Percentiles rank a stretch among this genome's conserved stretches.
Conservation (phyloP, 1,140 invertebrate species). For the Adelges cooleyi region DNA sequence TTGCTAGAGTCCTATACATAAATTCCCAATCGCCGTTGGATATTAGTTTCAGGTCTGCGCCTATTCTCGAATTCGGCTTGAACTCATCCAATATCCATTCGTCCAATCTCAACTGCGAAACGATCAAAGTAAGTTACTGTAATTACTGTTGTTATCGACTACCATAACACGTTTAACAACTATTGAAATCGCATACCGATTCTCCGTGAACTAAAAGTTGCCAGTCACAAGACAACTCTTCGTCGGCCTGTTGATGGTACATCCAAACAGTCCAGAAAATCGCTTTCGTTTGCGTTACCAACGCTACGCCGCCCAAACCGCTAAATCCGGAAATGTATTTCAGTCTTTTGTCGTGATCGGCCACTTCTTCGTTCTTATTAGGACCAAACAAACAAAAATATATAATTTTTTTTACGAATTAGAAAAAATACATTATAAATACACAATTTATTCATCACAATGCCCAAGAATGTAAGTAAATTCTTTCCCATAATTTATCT, state of each 20-base stretch:
- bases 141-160: too few relatives aligned
- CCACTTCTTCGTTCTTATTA: conserved; percentile 82
- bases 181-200: neutral
- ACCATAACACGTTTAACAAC: too few relatives aligned
- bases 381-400: neutral
- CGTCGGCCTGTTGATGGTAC: conserved; percentile 66
- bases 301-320: conserved; percentile 74
- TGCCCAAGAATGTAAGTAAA: too few relatives aligned
- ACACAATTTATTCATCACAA: too few relatives aligned
- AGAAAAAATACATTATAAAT: too few relatives aligned
- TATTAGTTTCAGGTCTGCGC: conserved; percentile 67
- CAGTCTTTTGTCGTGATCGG: conserved; percentile 67
- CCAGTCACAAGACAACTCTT: conserved; percentile 68
- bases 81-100: conserved; percentile 52
- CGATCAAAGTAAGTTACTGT: too few relatives aligned
- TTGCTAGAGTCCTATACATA: conserved; percentile 47
- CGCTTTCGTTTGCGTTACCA: conserved; percentile 70
- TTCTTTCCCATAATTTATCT: too few relatives aligned
- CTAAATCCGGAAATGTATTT: conserved; percentile 75
- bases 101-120: neutral
- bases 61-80: conserved; percentile 52
- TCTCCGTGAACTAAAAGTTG: conserved; percentile 40
- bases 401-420: neutral
- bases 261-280: conserved; percentile 92
- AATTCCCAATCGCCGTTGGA: conserved; percentile 50